phyloP scores from a whole-genome alignment of 2,888 invertebrate genomes.

The Seira sanloemensis region DNA sequence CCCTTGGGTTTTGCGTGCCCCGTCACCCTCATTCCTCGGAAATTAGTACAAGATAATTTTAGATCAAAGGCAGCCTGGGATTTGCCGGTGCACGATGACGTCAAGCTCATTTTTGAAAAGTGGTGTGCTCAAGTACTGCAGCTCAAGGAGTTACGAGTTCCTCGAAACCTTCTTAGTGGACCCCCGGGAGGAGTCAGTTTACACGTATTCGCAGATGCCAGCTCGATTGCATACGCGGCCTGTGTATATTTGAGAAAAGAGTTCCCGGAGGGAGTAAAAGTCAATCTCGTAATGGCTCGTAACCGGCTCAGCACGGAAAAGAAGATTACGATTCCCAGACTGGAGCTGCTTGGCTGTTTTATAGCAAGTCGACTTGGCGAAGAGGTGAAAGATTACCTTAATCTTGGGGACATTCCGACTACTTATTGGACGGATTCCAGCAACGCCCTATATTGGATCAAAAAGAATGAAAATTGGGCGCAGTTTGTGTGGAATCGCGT shows the following conservation, averaged over 20 bases:
- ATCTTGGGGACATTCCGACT: background rate
- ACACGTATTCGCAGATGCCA: slow-evolving; percentile 3
- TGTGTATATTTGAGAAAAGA: background rate
- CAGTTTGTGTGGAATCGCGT: slow-evolving; percentile 3
- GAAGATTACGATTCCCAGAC: background rate
- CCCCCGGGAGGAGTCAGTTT: slow-evolving; percentile 1
- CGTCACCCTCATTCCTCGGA: slow-evolving; percentile 23
- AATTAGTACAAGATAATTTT: slow-evolving; percentile 60
- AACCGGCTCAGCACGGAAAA: background rate
- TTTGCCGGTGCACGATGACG: no score
- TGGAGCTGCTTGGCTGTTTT: slow-evolving; percentile 25
- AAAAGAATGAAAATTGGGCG: background rate
- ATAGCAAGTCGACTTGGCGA: background rate
- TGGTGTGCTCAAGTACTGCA: no score
- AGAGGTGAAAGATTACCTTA: background rate
- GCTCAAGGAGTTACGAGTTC: slow-evolving; percentile 66
- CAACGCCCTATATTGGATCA: slow-evolving; percentile 22
- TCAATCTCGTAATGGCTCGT: background rate
- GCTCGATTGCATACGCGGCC: background rate
- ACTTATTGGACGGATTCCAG: slow-evolving; percentile 17
- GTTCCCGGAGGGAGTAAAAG: background rate
- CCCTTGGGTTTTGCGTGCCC: slow-evolving; percentile 35
- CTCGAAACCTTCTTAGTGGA: slow-evolving; percentile 58
- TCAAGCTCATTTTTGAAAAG: no score
- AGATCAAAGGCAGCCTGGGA: slow-evolving; percentile 57